Evolutionary conservation across 2,113 vertebrate genomes (phyloP).

Genomic region (Notarius quadriscutis): DNA sequence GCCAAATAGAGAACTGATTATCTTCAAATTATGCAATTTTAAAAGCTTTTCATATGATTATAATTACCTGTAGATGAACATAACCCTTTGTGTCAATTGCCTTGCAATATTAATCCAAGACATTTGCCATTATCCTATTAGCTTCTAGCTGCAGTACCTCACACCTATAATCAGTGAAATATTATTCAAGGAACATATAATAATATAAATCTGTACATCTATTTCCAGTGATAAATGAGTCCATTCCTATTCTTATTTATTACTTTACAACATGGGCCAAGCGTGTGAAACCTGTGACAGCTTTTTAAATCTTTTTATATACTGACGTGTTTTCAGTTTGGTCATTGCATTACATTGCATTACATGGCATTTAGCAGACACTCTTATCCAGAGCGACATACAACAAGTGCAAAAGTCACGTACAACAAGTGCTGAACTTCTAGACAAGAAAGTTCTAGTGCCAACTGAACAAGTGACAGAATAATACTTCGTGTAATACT

Average conservation of each 20-base stretch:
- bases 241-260: neutral
- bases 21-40: neutral
- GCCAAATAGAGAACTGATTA: neutral
- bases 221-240: too few species aligned
- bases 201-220: neutral
- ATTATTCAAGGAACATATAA: neutral
- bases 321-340: neutral
- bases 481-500: too few species aligned
- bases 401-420: too few species aligned
- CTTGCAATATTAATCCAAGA: neutral
- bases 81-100: neutral
- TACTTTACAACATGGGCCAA: neutral
- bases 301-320: neutral
- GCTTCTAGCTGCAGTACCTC: neutral
- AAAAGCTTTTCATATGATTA: neutral
- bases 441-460: too few species aligned
- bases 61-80: constrained; percentile 11
- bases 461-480: too few species aligned
- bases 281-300: neutral
- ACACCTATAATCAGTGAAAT: neutral
- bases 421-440: too few species aligned
- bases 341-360: too few species aligned
- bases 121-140: neutral
- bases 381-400: too few species aligned
- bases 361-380: too few species aligned